Evolutionary conservation across 2,888 invertebrate genomes (phyloP).

Genomic region (Azorinus chamasolen): DNA sequence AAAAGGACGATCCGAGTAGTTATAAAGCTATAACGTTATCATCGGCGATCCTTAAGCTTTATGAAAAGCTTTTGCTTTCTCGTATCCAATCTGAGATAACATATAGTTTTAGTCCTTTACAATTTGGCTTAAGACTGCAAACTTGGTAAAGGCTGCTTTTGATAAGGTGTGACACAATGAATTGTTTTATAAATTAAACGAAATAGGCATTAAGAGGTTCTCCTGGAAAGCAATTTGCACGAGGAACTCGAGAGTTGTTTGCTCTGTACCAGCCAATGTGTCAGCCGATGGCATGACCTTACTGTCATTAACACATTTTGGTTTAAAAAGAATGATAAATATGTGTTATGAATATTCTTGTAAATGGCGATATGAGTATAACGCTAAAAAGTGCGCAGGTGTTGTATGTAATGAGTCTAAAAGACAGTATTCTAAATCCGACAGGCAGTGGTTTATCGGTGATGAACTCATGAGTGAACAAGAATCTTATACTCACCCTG

Average conservation of each 20-base stretch:
- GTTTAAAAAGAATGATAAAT: too few relatives aligned
- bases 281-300: constrained; percentile 20
- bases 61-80: too few relatives aligned
- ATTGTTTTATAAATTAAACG: too few relatives aligned
- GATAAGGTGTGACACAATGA: too few relatives aligned
- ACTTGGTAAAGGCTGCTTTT: not conserved
- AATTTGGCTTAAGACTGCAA: constrained; percentile 4
- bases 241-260: not conserved
- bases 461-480: not conserved
- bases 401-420: constrained; percentile 6
- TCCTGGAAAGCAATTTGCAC: constrained; percentile 2
- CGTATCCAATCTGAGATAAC: not conserved
- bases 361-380: constrained; percentile 7
- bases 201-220: not conserved
- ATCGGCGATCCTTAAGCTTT: too few relatives aligned
- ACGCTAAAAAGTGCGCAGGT: constrained; percentile 11
- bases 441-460: constrained; percentile 2
- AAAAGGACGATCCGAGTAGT: too few relatives aligned
- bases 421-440: not conserved
- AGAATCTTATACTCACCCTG: constrained; percentile 2
- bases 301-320: too few relatives aligned
- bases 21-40: too few relatives aligned
- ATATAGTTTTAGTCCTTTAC: not conserved
- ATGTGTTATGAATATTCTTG: too few relatives aligned
- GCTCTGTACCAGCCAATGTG: not conserved